A percentile compares a stretch with the other conserved stretches of the same genome.
Conservation (phyloP, 2,888 invertebrate genomes). For the Priocnemis perturbator region DNA sequence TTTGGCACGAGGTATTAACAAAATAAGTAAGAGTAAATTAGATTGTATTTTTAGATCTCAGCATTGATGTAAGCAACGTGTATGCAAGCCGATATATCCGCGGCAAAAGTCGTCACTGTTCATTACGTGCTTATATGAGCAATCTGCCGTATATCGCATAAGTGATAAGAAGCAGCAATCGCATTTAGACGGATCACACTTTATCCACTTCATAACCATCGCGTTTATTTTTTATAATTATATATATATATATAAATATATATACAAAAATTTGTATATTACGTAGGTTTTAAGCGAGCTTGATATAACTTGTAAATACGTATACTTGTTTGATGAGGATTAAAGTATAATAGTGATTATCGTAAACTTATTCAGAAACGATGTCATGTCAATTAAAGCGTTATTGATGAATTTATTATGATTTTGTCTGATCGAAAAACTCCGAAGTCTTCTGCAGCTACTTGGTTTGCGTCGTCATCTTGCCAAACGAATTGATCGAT, state of each 20-base stretch:
- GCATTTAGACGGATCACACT: slow-evolving; percentile 50
- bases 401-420: slow-evolving; percentile 32
- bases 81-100: slow-evolving; percentile 13
- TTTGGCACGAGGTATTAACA: slow-evolving; percentile 29
- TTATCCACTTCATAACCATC: slow-evolving; percentile 52
- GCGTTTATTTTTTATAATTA: slow-evolving; percentile 60
- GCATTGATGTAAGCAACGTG: slow-evolving; percentile 28
- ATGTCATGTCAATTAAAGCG: slow-evolving; percentile 38
- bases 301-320: slow-evolving; percentile 50
- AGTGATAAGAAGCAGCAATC: slow-evolving; percentile 38
- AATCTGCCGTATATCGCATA: slow-evolving; percentile 29
- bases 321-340: slow-evolving; percentile 39
- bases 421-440: slow-evolving; percentile 28
- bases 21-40: slow-evolving; percentile 34
- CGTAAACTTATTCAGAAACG: slow-evolving; percentile 36
- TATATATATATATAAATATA: slow-evolving; percentile 50
- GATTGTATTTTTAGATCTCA: slow-evolving; percentile 53
- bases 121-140: slow-evolving; percentile 40
- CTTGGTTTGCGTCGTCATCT: slow-evolving; percentile 36
- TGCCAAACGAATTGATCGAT: slow-evolving; percentile 35
- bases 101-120: slow-evolving; percentile 35
- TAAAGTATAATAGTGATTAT: slow-evolving; percentile 34
- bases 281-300: slow-evolving; percentile 46
- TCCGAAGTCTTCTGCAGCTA: slow-evolving; percentile 38
- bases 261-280: slow-evolving; percentile 51